Evolutionary conservation across 2,113 vertebrate species (phyloP).

Genomic region (Oreochromis aureus): DNA sequence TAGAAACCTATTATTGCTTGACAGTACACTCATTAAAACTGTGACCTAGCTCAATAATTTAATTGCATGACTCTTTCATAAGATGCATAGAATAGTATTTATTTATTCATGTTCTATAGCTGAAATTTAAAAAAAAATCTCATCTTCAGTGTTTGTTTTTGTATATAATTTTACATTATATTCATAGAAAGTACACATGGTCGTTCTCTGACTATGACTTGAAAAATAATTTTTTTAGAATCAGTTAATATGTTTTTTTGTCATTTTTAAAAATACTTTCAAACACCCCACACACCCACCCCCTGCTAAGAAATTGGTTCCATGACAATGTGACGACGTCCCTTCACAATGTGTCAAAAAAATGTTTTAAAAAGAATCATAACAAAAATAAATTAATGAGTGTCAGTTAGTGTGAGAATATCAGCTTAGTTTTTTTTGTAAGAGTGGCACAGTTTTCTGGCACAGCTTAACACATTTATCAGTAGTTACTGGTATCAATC

Average conservation of each 20-base stretch:
- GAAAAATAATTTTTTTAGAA: background rate
- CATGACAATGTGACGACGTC: background rate
- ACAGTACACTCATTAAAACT: constrained; percentile 27
- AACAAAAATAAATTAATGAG: background rate
- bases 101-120: background rate
- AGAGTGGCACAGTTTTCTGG: background rate
- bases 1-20: constrained; percentile 26
- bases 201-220: background rate
- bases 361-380: background rate
- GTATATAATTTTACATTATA: background rate
- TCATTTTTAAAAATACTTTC: background rate
- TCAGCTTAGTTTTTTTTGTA: background rate
- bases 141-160: background rate
- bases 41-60: constrained; percentile 5
- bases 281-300: background rate
- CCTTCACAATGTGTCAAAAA: background rate
- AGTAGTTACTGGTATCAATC: background rate
- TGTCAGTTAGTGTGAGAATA: background rate
- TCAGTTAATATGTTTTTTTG: background rate
- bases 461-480: background rate
- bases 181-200: background rate
- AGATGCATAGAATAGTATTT: background rate
- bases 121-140: rapidly evolving
- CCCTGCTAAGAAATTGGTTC: background rate
- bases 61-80: background rate